phyloP scores from a whole-genome alignment of 2,113 vertebrate species.

The Pardalotus punctatus region DNA sequence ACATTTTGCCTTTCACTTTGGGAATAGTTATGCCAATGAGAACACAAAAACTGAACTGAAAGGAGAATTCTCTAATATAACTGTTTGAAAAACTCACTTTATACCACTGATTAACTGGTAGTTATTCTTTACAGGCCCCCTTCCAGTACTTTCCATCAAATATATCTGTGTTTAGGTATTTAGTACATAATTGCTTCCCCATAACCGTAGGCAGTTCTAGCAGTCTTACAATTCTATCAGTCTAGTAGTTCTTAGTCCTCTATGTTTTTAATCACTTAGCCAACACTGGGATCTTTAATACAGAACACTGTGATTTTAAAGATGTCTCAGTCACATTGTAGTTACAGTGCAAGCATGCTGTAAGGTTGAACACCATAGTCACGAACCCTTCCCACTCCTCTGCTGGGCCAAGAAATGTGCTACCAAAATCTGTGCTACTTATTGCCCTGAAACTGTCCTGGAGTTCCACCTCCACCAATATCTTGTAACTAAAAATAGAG shows the following conservation, averaged over 20 bases:
- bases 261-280: background rate
- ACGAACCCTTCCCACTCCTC: background rate
- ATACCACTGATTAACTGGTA: background rate
- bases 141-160: background rate
- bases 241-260: background rate
- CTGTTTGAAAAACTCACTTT: background rate
- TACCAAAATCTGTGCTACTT: background rate
- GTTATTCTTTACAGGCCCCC: background rate
- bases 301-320: background rate
- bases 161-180: background rate
- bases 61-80: background rate
- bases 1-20: background rate
- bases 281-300: background rate
- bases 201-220: background rate
- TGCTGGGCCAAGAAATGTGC: background rate
- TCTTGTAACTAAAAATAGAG: conserved; percentile 42
- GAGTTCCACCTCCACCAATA: conserved; percentile 1
- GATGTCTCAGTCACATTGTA: background rate
- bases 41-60: background rate
- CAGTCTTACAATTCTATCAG: background rate
- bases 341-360: background rate
- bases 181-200: background rate
- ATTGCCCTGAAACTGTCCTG: background rate
- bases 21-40: background rate
- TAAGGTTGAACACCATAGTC: background rate